Evolutionary conservation across 92 coral and sea anemone genomes (phyloP).

Genomic region (Parazoanthus darwini): DNA sequence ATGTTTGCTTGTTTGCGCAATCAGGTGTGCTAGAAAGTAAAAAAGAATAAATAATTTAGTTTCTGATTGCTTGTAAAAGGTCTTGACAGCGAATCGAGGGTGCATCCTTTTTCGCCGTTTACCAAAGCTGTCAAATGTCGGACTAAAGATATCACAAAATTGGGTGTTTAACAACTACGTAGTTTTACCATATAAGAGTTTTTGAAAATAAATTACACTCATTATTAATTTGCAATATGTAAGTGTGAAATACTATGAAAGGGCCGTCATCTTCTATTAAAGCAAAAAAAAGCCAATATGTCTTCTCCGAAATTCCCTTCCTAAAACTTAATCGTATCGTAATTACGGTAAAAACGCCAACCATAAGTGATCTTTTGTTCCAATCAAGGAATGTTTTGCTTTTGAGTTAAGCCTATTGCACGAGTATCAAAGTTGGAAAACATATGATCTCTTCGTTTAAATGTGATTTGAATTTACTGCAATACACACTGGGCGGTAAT

Average conservation of each 20-base stretch:
- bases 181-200: constrained; percentile 8
- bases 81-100: neutral
- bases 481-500: constrained; percentile 17
- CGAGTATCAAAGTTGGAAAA: constrained; percentile 37
- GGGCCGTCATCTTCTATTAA: constrained; percentile 39
- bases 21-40: constrained; percentile 8
- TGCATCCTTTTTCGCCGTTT: neutral
- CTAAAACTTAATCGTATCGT: constrained; percentile 22
- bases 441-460: neutral
- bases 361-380: constrained; percentile 27
- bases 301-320: neutral
- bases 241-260: constrained; percentile 50
- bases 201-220: constrained; percentile 49
- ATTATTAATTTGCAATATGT: constrained; percentile 53
- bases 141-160: neutral
- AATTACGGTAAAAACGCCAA: constrained; percentile 32
- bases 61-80: neutral
- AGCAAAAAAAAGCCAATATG: constrained; percentile 15
- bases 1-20: constrained; percentile 42
- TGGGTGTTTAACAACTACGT: constrained; percentile 1
- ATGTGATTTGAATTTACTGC: constrained; percentile 1
- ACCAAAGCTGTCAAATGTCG: neutral
- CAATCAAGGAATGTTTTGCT: constrained; percentile 32
- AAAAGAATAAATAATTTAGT: neutral
- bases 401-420: constrained; percentile 36